Evolutionary conservation across 2,888 invertebrate genomes (phyloP).

Genomic region (Dolichomitus sp.): DNA sequence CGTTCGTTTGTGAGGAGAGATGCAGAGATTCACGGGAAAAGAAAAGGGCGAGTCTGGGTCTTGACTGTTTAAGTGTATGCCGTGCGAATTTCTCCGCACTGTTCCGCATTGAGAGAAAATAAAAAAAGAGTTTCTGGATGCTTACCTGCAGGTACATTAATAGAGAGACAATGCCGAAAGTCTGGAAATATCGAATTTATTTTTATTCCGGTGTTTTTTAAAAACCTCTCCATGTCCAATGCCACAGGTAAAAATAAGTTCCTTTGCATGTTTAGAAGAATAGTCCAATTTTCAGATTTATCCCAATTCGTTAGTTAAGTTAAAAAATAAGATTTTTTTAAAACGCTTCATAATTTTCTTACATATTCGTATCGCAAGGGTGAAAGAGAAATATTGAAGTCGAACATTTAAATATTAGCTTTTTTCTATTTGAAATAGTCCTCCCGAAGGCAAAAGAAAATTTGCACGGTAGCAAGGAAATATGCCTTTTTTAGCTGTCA

Average conservation of each 20-base stretch:
- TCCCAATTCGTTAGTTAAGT: neutral
- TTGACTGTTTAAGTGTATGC: conserved; percentile 10
- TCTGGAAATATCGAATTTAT: neutral
- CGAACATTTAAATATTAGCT: no score
- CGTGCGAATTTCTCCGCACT: conserved; percentile 44
- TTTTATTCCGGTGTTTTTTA: neutral
- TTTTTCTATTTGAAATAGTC: neutral
- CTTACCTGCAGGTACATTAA: neutral
- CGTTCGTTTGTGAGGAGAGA: conserved; percentile 71
- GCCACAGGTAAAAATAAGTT: no score
- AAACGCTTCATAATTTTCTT: no score
- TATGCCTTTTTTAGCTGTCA: neutral
- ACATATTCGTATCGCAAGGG: no score
- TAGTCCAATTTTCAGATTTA: neutral
- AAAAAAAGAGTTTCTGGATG: neutral
- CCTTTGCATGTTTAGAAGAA: no score
- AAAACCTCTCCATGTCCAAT: no score
- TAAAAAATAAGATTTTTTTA: neutral
- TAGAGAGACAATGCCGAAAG: neutral
- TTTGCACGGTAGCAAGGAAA: neutral
- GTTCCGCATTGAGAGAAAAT: conserved; percentile 19
- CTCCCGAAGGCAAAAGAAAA: neutral
- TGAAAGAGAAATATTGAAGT: no score
- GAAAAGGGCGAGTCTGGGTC: conserved; percentile 45
- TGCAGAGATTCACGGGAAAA: conserved; percentile 59